Conservation (phyloP, 1,140 invertebrate species). For the Trichomalopsis sarcophagae region DNA sequence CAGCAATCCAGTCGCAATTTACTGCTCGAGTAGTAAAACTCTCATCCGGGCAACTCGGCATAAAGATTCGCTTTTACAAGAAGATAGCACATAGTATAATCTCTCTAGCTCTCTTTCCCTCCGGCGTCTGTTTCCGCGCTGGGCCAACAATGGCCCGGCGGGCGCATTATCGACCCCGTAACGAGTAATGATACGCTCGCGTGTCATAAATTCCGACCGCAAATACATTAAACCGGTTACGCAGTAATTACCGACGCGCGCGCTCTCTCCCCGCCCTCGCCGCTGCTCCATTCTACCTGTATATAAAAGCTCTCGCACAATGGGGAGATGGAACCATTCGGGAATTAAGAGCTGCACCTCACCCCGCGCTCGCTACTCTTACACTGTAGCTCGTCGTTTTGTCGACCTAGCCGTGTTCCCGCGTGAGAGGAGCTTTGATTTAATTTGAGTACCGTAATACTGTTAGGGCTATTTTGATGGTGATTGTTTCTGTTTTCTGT, state of each 20-base stretch:
- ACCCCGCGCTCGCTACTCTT: background rate
- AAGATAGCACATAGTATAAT: no score
- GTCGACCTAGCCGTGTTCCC: background rate
- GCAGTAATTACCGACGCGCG: conserved; percentile 38
- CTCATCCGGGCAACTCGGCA: no score
- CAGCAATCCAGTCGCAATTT: no score
- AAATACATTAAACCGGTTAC: conserved; percentile 48
- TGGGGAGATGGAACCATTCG: conserved; percentile 28
- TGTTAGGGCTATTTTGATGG: no score
- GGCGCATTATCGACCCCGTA: background rate
- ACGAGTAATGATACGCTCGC: conserved; percentile 24
- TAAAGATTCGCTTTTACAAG: no score
- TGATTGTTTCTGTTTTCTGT: background rate
- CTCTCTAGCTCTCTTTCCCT: no score
- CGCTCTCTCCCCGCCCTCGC: background rate
- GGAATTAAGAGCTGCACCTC: conserved; percentile 27
- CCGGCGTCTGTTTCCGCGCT: no score
- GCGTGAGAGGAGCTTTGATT: background rate
- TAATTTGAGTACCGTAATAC: no score
- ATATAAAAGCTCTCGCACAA: conserved; percentile 5
- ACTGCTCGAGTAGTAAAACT: no score
- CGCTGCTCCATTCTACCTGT: background rate
- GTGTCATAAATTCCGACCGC: conserved; percentile 45
- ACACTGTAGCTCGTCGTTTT: background rate
- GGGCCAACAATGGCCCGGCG: background rate